Conservation (phyloP, 2,797 vertebrate species). For the Sebastes diploproa region DNA sequence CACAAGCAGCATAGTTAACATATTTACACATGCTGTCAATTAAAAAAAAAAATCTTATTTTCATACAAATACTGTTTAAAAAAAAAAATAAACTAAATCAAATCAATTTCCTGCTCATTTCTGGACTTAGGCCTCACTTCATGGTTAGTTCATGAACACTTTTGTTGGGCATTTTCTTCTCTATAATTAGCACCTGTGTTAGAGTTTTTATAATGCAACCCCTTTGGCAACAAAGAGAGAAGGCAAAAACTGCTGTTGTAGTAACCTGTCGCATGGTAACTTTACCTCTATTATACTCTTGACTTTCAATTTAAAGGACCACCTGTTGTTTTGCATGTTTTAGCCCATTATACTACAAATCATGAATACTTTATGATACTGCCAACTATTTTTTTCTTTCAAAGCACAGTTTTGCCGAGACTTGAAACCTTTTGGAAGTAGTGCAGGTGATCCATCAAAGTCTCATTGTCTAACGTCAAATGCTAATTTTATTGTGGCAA, state of each 20-base stretch:
- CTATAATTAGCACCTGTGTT: background rate
- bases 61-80: background rate
- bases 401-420: background rate
- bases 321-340: conserved; percentile 19
- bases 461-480: background rate
- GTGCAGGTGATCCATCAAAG: conserved; percentile 3
- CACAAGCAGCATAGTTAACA: too few species aligned
- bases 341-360: conserved; percentile 17
- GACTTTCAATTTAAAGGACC: background rate
- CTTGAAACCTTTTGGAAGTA: background rate
- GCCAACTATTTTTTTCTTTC: background rate
- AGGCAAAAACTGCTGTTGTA: conserved; percentile 27
- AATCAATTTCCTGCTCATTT: background rate
- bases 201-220: background rate
- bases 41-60: background rate
- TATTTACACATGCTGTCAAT: background rate
- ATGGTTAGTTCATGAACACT: background rate
- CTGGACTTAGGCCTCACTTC: background rate
- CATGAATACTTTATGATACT: conserved; percentile 1
- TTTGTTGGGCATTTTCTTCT: background rate
- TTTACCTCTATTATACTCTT: background rate
- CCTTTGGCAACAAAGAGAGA: conserved; percentile 2
- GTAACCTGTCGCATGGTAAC: conserved; percentile 36
- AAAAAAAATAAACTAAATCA: too few species aligned
- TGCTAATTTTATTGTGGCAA: background rate